Evolutionary conservation across 2,113 vertebrate genomes (phyloP), one percentile per base, ranked within the genome.

Genomic region (Callospermophilus lateralis): DNA sequence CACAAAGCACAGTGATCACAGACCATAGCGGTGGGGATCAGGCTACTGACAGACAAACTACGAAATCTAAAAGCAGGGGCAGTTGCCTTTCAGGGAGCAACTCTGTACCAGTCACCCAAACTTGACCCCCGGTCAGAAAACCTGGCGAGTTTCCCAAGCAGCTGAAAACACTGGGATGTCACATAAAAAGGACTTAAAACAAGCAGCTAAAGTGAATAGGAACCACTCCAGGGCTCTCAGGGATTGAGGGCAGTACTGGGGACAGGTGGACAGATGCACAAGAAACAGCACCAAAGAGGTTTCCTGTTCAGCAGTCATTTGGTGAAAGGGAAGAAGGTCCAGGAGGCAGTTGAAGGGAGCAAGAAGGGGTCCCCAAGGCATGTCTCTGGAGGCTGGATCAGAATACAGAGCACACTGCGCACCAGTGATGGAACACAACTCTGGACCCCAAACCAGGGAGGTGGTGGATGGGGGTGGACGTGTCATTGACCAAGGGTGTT

Each of bases 261-360:
- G 28, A 30, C 15, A 48, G 77, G 85, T 80, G 77, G 74, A 72
- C 91, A 96, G 85, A 92, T 92, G 89, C 58, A 77, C 72, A 42
- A 95, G 95, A 80, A 93, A 94, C 97, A 97, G 98, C 96, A 97
- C 97, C 97, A 94, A 90, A 86, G 55, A 89, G 76, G 93, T 92
- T 85, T 97, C 93, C 97, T 96, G 96, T 89, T 94, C n/a, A 13
- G 93, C 91, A 87, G 94, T 95, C 95, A 61, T 10, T 83, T 55
- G 91, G 78, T 1, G 7, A 94, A 15, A 81, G 89, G 72, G 32
- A 89, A 61, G 45, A 90, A 70, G 83, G 78, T 70, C 92, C 81
- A 87, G 84, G 83, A 95, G 88, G 93, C 92, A 88, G 78, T 0
- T 13, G 80, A 79, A 95, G 45, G 79, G 93, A 89, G 73, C 68